Conservation (phyloP, 2,888 invertebrate species). For the Drosophila rellima region DNA sequence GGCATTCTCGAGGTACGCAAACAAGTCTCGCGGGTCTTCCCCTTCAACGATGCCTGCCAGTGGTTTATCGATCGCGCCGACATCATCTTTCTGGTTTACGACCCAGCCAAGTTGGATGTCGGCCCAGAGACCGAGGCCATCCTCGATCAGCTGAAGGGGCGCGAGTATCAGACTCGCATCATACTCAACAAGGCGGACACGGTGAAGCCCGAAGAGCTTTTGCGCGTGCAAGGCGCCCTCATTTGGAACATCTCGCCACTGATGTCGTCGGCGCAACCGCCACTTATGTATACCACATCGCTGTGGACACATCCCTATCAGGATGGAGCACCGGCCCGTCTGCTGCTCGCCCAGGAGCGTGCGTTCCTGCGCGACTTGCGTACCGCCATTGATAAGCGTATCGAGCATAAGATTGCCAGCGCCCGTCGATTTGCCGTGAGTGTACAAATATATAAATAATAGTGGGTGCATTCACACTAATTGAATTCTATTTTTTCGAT, state of each 20-base stretch:
- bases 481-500: background rate
- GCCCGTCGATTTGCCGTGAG: conserved; percentile 97
- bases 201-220: conserved; percentile 95
- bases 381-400: conserved; percentile 93
- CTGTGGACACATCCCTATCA: conserved; percentile 95
- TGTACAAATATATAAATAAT: conserved; percentile 53
- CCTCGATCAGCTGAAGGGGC: conserved; percentile 96
- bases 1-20: conserved; percentile 97
- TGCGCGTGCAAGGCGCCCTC: conserved; percentile 96
- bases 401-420: conserved; percentile 97
- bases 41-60: conserved; percentile 98
- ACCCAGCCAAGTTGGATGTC: conserved; percentile 97
- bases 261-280: conserved; percentile 97
- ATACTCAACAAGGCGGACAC: conserved; percentile 97
- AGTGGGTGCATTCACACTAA: background rate
- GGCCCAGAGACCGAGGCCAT: conserved; percentile 98
- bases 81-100: conserved; percentile 97
- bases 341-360: conserved; percentile 95
- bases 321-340: conserved; percentile 91
- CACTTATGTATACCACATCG: conserved; percentile 95
- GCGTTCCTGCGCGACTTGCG: conserved; percentile 94
- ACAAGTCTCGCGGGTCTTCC: conserved; percentile 96
- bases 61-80: conserved; percentile 99
- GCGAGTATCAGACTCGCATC: conserved; percentile 96
- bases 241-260: conserved; percentile 99